phyloP scores from a whole-genome alignment of 2,113 vertebrate genomes.

The Tachuris rubrigastra region DNA sequence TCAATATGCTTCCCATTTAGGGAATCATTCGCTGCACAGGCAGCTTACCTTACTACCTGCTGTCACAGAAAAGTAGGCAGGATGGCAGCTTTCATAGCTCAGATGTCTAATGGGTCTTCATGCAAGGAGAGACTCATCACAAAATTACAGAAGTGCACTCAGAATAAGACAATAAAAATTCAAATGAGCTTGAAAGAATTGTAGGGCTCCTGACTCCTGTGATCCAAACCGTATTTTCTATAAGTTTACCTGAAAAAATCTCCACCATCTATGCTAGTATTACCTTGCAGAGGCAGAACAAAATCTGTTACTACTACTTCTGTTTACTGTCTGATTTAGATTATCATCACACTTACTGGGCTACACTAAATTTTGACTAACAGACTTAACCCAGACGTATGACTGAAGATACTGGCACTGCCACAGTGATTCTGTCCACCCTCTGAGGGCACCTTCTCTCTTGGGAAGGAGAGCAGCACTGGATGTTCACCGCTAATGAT shows the following conservation, averaged over 20 bases:
- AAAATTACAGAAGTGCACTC: background rate
- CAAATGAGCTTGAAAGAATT: background rate
- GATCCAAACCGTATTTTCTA: background rate
- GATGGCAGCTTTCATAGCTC: background rate
- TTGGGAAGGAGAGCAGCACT: rapidly evolving
- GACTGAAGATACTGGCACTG: background rate
- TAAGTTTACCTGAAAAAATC: background rate
- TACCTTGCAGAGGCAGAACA: background rate
- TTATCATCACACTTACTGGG: background rate
- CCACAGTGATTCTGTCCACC: rapidly evolving
- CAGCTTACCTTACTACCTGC: background rate
- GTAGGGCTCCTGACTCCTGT: background rate
- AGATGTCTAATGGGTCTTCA: background rate
- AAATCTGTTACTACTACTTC: background rate
- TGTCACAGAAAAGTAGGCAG: background rate
- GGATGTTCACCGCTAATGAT: background rate
- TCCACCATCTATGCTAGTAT: background rate
- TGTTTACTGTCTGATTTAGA: background rate
- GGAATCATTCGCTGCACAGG: background rate
- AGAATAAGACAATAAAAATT: background rate
- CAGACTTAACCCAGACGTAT: background rate
- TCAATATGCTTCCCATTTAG: background rate
- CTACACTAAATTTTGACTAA: background rate
- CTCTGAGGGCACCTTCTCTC: background rate
- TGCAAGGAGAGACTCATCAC: background rate